Evolutionary conservation across 1,140 invertebrate species (phyloP).

Genomic region (Hetaerina americana): DNA sequence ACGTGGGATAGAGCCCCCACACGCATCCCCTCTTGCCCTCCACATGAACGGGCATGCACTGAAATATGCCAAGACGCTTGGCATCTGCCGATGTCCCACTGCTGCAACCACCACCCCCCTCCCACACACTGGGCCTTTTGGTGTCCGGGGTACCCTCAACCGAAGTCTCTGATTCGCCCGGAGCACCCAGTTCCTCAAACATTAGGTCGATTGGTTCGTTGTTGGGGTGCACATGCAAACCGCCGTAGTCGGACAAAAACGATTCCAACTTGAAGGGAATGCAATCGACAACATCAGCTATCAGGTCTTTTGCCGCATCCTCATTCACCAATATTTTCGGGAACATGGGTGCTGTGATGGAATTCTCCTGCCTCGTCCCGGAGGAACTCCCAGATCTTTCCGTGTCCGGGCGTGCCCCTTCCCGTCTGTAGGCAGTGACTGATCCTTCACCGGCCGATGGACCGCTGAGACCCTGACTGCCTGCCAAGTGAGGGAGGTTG

Average conservation of each 20-base stretch:
- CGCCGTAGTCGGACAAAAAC: background rate
- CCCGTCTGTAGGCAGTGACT: background rate
- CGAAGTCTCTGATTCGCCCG: background rate
- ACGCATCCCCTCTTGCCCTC: slow-evolving; percentile 32
- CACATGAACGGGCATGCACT: slow-evolving; percentile 24
- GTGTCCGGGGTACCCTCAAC: background rate
- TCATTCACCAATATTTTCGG: background rate
- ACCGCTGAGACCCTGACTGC: background rate
- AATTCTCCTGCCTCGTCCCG: background rate
- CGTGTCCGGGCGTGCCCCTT: background rate
- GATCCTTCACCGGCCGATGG: background rate
- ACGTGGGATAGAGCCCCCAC: slow-evolving; percentile 43
- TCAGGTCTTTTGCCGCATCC: background rate
- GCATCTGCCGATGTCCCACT: background rate
- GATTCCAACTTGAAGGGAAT: background rate
- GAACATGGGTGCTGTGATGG: background rate
- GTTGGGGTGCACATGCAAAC: background rate
- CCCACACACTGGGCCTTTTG: background rate
- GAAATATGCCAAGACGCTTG: slow-evolving; percentile 26
- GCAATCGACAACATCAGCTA: background rate
- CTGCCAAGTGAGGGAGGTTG: background rate
- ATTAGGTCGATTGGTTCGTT: background rate
- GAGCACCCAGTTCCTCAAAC: background rate
- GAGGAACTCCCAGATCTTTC: background rate
- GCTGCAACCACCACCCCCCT: background rate